Base-by-base conservation (phyloP, 2,888 invertebrate genomes). In the Ryuthela nishihirai region DNA sequence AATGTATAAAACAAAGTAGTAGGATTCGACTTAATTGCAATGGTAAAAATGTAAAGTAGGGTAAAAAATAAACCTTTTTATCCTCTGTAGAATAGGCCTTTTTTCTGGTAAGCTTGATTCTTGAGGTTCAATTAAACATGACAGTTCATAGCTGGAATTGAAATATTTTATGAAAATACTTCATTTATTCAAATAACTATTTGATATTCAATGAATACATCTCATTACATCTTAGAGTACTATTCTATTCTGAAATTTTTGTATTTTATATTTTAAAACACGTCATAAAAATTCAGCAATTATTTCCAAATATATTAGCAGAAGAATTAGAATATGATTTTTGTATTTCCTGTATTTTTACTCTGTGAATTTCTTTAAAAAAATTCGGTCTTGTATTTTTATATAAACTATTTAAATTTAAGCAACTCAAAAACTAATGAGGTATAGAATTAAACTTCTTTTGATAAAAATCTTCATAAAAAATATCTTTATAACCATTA, bases 61-160 rank as follows among this genome's bases (percentile, higher is more conserved):
- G 24, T 15, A 45, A 0, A 23, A 39, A 17, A 32, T 40, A 45
- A 42, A 58, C 56, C 52, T 58, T 52, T 58, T 58, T 10, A 58
- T 42, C 46, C 32, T 58, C 23, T 52, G 50, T 43, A 58, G 46
- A 2, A 59, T 42, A 34, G 48, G 65, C 18, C 73, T 62, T 17
- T 48, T 59, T 36, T 26, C 48, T 21, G 38, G 24, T 56, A 46
- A 42, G 1, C 23, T 34, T 15, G 26, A 40, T 26, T 53, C 53
- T 40, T 48, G 70, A 3, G 87, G 84, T 75, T 94, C 93, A 68
- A 94, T 86, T 72, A 88, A 85, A 74, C 91, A 92, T 58, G 92
- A 93, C 32, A 93, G 78, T 68, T 86, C 86, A 67, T 72, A 72
- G 61, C 74, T 74, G 66, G 24, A 70, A 70, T 35, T 32, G 41